Evolutionary conservation across 2,797 vertebrate species (phyloP), one percentile per base, ranked within the genome.

Genomic region (Platyrinchus mystaceus): DNA sequence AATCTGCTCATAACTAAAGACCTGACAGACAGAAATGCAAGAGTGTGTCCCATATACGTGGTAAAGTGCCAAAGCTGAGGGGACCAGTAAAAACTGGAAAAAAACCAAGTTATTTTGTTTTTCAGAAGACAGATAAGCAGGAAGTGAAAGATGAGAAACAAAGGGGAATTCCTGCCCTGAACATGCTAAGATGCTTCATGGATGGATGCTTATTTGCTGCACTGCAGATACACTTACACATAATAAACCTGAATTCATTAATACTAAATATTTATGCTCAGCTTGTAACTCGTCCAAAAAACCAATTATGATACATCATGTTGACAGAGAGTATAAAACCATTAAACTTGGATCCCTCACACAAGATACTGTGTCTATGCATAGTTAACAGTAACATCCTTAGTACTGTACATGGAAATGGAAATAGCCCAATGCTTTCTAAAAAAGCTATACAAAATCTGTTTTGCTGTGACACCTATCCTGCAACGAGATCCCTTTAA

Each of bases 271-370:
- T 97, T 96, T 95, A 95, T 15, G 1, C 70, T 94, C 36, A 69
- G 73, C 91, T 96, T 97, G 97, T 95, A 97, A 96, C 92, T 84
- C 37, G 50, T 96, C 97, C 97, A 97, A 96, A 89, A 97, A 96
- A 91, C 92, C 96, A 95, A 97, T 97, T 97, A 97, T 34, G 76
- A 83, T 83, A 88, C 84, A 96, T 97, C 95, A 93, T 76, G 76
- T 91, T 97, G 97, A 85, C 2, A 32, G 78, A 83, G 56, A 92
- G 50, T 86, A 87, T 66, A 50, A 94, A 90, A 68, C 69, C 62
- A 82, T 80, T 46, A 80, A 96, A 94, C 60, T 86, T 86, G 90
- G 76, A 92, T 63, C 75, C 74, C 70, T 97, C 75, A 59, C 47
- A 82, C 67, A 74, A n/a, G 34, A 53, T 15, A 52, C 30, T 62